Conservation (phyloP, 1,140 invertebrate species). For the Drosophila kohkoa region DNA sequence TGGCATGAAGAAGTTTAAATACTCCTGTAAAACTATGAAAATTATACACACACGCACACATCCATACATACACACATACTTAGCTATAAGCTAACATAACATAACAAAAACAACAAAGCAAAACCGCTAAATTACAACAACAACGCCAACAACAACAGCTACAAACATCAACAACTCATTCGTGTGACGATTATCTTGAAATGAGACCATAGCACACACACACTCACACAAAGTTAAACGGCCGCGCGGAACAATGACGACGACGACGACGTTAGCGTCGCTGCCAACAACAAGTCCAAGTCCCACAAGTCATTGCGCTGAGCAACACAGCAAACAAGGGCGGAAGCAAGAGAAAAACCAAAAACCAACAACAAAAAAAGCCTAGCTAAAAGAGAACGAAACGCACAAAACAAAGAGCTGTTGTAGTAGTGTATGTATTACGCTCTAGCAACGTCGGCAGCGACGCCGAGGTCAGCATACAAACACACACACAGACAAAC, state of each 20-base stretch:
- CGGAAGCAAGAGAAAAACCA: slow-evolving; percentile 62
- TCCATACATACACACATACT: slow-evolving; percentile 11
- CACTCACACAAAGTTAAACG: slow-evolving; percentile 68
- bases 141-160: slow-evolving; percentile 56
- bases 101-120: slow-evolving; percentile 33
- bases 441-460: slow-evolving; percentile 27
- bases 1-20: slow-evolving; percentile 32
- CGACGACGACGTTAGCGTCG: slow-evolving; percentile 48
- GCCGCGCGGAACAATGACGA: slow-evolving; percentile 73
- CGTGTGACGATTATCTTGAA: slow-evolving; percentile 81
- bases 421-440: background rate
- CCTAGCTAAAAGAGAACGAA: slow-evolving; percentile 44
- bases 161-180: slow-evolving; percentile 59
- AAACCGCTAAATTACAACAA: slow-evolving; percentile 79
- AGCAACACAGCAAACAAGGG: slow-evolving; percentile 63
- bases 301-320: slow-evolving; percentile 71
- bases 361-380: slow-evolving; percentile 14
- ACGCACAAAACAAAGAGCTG: slow-evolving; percentile 42
- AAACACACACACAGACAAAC: slow-evolving; percentile 57
- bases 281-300: slow-evolving; percentile 59
- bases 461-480: slow-evolving; percentile 65
- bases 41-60: slow-evolving; percentile 2
- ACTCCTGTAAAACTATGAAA: slow-evolving; percentile 30
- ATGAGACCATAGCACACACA: slow-evolving; percentile 75
- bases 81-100: slow-evolving; percentile 28